These are phyloP conservation scores for Alligator mississippiensis DNA, from an alignment of 2,113 vertebrate species.

Conservation along the genomic window DNA sequence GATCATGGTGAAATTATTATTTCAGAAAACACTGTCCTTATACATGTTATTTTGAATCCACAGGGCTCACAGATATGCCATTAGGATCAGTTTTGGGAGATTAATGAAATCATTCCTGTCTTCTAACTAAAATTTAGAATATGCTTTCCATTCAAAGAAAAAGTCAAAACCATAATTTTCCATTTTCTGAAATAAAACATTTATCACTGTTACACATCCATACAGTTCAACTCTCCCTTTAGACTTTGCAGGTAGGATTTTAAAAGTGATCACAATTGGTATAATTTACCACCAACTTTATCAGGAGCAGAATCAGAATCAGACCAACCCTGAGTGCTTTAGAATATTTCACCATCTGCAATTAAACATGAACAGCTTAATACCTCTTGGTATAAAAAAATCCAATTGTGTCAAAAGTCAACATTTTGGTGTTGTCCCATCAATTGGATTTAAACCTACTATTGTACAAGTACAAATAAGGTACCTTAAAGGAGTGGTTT, in stretches of 20 bases:
- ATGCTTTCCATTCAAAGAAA: fast-evolving
- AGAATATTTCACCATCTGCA: background rate
- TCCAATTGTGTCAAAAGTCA: background rate
- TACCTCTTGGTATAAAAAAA: background rate
- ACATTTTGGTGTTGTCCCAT: background rate
- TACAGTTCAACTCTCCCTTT: background rate
- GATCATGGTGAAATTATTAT: background rate
- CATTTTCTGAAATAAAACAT: fast-evolving
- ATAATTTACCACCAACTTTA: background rate
- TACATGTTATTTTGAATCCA: background rate
- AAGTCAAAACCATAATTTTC: fast-evolving
- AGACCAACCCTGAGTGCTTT: background rate
- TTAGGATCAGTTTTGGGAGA: background rate
- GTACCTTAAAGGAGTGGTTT: too few species aligned
- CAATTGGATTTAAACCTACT: background rate
- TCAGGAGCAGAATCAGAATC: background rate
- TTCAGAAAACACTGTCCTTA: background rate
- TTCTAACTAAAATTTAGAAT: background rate
- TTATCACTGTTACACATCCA: background rate
- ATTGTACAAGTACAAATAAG: background rate
- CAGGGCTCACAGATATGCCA: background rate
- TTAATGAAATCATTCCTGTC: background rate
- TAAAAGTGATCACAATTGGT: background rate
- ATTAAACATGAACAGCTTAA: background rate
- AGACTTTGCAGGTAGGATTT: background rate